phyloP scores from a whole-genome alignment of 2,888 invertebrate species.

The Galerucella calmariensis region DNA sequence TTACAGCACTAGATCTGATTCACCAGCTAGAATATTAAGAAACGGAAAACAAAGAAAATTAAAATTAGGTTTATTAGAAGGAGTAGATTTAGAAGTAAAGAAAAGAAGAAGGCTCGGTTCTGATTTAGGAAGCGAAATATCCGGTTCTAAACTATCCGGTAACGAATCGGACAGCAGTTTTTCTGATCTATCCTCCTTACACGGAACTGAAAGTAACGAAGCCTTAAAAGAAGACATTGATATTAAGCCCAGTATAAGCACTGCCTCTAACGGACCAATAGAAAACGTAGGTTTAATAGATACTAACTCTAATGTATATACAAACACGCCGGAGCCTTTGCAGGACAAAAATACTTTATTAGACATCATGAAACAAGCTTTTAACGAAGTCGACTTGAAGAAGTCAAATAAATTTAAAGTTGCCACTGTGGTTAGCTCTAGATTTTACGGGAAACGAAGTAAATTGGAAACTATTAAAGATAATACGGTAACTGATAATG shows the following conservation, averaged over 20 bases:
- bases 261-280: conserved; percentile 44
- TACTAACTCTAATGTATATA: conserved; percentile 61
- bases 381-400: conserved; percentile 58
- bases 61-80: conserved; percentile 70
- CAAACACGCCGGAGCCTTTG: conserved; percentile 53
- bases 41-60: conserved; percentile 76
- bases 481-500: neutral
- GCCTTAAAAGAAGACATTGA: conserved; percentile 42
- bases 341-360: conserved; percentile 69
- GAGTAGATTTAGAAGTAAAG: conserved; percentile 66
- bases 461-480: conserved; percentile 25
- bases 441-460: conserved; percentile 40
- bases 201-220: conserved; percentile 56
- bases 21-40: conserved; percentile 70
- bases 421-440: conserved; percentile 20
- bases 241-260: conserved; percentile 34
- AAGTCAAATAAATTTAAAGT: conserved; percentile 23
- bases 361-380: conserved; percentile 72
- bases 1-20: conserved; percentile 72
- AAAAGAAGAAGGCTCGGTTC: conserved; percentile 70
- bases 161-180: conserved; percentile 74
- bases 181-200: conserved; percentile 66
- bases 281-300: conserved; percentile 48
- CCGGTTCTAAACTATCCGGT: conserved; percentile 71
- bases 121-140: conserved; percentile 71